Conservation (phyloP, 2,888 invertebrate species). For the Dynastes tityus region DNA sequence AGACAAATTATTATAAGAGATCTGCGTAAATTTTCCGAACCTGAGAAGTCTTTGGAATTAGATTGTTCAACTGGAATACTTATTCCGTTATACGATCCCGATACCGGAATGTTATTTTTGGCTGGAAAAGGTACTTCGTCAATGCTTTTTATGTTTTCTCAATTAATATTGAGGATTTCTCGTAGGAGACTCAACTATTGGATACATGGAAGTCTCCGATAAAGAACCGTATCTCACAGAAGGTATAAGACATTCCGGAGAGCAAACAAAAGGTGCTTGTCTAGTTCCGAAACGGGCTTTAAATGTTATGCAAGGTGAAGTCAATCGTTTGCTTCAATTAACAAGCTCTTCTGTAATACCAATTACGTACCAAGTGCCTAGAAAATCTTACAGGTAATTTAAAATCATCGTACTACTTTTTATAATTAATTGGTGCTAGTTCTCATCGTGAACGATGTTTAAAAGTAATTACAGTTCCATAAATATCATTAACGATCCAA, state of each 20-base stretch:
- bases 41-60: slow-evolving; percentile 85
- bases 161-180: neutral
- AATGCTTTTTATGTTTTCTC: neutral
- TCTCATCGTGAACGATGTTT: neutral
- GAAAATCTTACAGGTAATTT: slow-evolving; percentile 68
- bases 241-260: slow-evolving; percentile 90
- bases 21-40: slow-evolving; percentile 83
- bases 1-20: slow-evolving; percentile 93
- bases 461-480: neutral
- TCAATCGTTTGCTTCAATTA: slow-evolving; percentile 91
- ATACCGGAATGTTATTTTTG: slow-evolving; percentile 95
- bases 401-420: no score
- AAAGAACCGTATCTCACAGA: slow-evolving; percentile 92
- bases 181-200: slow-evolving; percentile 88
- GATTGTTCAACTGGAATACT: slow-evolving; percentile 93
- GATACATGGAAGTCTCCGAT: slow-evolving; percentile 92
- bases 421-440: neutral
- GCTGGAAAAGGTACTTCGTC: slow-evolving; percentile 83
- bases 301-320: slow-evolving; percentile 98
- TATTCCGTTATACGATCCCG: slow-evolving; percentile 93
- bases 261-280: slow-evolving; percentile 96
- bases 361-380: slow-evolving; percentile 86
- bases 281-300: slow-evolving; percentile 93
- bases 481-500: slow-evolving; percentile 7
- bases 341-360: slow-evolving; percentile 91